Percentiles rank a stretch among this genome's conserved stretches.
Conservation (phyloP, 2,888 invertebrate genomes). For the Candidula unifasciata region DNA sequence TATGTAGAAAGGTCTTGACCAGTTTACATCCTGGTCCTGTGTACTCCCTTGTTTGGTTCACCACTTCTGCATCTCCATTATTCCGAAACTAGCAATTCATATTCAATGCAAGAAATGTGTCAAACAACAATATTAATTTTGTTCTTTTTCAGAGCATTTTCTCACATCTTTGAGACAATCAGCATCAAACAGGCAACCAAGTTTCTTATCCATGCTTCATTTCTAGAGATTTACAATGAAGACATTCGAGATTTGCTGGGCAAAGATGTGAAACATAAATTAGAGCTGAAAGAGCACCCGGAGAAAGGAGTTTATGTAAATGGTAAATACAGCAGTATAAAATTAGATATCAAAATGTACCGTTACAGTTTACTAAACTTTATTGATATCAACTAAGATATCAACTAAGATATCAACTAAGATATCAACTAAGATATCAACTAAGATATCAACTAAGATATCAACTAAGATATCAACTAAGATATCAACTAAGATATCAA, state of each 20-base stretch:
- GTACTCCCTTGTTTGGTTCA: no score
- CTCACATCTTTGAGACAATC: conserved; percentile 88
- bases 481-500: no score
- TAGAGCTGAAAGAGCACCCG: conserved; percentile 85
- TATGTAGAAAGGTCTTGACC: no score
- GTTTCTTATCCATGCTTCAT: conserved; percentile 87
- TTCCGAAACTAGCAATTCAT: background rate
- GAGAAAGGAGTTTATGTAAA: conserved; percentile 84
- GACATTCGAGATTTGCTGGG: conserved; percentile 86
- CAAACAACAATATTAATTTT: background rate
- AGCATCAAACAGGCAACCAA: conserved; percentile 82
- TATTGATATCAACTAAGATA: no score
- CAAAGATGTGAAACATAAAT: conserved; percentile 80
- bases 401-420: no score
- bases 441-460: no score
- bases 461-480: no score
- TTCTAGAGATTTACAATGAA: conserved; percentile 91
- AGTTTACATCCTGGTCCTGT: no score
- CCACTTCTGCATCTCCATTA: background rate
- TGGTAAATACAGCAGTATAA: conserved; percentile 77
- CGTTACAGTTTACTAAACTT: no score
- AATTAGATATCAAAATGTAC: background rate
- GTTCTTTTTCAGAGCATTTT: conserved; percentile 83
- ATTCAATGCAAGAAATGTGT: background rate
- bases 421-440: no score